Percentiles rank a stretch among this genome's conserved stretches.
These are phyloP conservation scores for Hypotaenidia philippensis DNA, from an alignment of 2,797 vertebrate genomes.

Conservation along the genomic window DNA sequence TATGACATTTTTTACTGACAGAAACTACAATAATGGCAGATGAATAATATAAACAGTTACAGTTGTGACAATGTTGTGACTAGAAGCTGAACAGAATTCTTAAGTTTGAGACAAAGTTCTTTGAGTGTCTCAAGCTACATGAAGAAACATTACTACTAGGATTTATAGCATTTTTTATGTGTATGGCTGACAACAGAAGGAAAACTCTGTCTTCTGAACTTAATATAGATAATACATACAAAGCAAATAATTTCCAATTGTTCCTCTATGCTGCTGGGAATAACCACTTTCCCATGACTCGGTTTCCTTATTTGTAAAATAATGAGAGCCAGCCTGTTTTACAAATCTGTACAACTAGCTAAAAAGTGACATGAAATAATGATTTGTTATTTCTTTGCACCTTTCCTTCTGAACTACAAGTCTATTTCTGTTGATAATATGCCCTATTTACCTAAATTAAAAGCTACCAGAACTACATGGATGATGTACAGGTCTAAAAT, in stretches of 20 bases:
- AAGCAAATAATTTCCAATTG: not conserved
- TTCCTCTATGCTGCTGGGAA: not conserved
- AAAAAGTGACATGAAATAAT: not conserved
- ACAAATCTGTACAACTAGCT: not conserved
- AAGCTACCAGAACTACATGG: not conserved
- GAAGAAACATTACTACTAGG: not conserved
- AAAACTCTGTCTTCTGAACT: not conserved
- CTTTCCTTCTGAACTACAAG: not conserved
- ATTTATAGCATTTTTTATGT: not conserved
- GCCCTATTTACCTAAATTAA: not conserved
- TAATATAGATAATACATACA: not conserved
- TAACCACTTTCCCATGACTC: fast-evolving
- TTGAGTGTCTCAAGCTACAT: not conserved
- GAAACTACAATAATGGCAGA: not conserved
- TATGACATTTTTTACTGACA: not conserved
- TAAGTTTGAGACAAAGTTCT: not conserved
- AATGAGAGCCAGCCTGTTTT: not conserved
- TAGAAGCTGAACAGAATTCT: not conserved
- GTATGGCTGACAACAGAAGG: not conserved
- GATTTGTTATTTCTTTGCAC: not conserved
- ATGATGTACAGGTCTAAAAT: not conserved
- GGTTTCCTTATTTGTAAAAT: not conserved
- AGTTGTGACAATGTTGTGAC: not conserved
- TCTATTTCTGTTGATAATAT: not conserved
- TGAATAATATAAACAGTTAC: not conserved